Base-by-base conservation (phyloP, 2,797 vertebrate genomes). In the Phrynocephalus guinanensis region DNA sequence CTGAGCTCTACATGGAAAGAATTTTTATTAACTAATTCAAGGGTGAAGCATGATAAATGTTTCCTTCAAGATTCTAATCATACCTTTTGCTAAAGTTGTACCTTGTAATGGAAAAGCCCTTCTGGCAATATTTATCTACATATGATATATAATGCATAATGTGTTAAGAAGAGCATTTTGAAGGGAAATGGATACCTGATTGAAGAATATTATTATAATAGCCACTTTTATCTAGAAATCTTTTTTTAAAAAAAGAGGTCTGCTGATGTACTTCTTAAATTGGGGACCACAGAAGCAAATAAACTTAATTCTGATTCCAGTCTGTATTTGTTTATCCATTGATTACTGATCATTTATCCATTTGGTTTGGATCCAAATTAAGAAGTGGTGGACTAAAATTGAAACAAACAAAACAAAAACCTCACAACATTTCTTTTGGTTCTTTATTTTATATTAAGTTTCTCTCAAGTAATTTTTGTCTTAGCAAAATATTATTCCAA, bases 1-100 rank as follows among this genome's bases (percentile, higher is more conserved):
- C 88, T 87, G 87, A 91, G 38, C 48, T 56, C 60, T 86, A 88
- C 86, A 88, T 90, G 90, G 87, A 93, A 93, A 91, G 50, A 92
- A 87, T 90, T 93, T 94, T 92, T 93, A 93, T 94, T 93, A 94
- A 87, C 91, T 91, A 89, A 93, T 92, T 93, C 91, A 91, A 80
- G 86, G 87, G 83, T 88, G 82, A 92, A 95, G 85, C 75, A 92
- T 77, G 76, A 91, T 44, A 0, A 92, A 93, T 87, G 85, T 86
- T 77, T 86, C 85, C 67, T 86, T 94, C 88, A 85, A 87, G 82
- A 92, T 79, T 89, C 79, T 86, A 68, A 70, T 63, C 68, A 66
- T 91, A 83, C 90, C 87, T 93, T 92, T 87, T 79, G 3, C 90
- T 87, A 82, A 60, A 90, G 80, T 77, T 77, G 67, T 79, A 90